phyloP scores from a whole-genome alignment of 2,797 vertebrate genomes.

The Sphenodon punctatus region DNA sequence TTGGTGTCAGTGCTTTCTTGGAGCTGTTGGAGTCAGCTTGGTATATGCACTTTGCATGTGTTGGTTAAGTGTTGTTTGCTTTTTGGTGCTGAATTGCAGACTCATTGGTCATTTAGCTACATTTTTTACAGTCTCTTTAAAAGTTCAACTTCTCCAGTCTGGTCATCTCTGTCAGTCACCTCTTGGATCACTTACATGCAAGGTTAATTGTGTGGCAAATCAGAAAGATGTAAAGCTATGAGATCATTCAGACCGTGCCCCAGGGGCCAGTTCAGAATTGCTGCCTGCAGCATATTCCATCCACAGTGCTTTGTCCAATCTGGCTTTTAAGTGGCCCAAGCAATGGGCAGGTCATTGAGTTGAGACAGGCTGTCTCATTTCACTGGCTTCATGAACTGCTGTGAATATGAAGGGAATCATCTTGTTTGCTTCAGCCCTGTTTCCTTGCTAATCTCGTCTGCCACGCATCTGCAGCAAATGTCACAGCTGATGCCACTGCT shows the following conservation, averaged over 20 bases:
- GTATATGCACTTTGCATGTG: neutral
- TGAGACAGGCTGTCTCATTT: accelerated
- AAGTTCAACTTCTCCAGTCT: neutral
- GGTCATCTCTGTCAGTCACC: neutral
- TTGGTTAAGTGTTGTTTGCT: too few relatives aligned
- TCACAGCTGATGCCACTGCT: neutral
- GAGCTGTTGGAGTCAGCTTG: conserved; percentile 7
- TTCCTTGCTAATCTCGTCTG: neutral
- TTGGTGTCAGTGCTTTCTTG: neutral
- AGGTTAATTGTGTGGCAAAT: neutral
- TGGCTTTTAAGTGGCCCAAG: neutral
- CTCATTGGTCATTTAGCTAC: neutral
- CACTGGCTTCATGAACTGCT: neutral
- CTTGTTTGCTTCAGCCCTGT: neutral
- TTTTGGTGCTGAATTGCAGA: neutral
- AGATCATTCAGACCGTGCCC: neutral
- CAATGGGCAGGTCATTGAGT: neutral
- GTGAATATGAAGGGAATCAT: neutral
- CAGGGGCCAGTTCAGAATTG: neutral
- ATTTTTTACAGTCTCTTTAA: accelerated
- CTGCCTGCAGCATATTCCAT: neutral
- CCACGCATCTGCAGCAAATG: neutral
- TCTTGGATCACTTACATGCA: neutral
- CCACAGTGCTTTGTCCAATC: accelerated
- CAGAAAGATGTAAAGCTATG: neutral